Conservation (phyloP, 1,140 invertebrate species). For the Zaprionus kolodkinae region DNA sequence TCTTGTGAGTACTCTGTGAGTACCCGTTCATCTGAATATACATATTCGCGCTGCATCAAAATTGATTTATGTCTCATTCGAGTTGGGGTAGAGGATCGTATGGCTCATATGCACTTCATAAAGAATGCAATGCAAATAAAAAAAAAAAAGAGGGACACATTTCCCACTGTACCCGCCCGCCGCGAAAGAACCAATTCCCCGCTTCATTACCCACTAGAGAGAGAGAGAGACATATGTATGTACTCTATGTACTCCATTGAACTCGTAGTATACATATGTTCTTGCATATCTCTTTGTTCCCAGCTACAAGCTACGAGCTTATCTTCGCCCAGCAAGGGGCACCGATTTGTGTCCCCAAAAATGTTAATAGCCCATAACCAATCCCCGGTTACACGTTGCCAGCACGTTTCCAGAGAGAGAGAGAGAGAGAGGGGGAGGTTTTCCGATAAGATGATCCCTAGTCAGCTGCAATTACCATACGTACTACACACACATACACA, state of each 20-base stretch:
- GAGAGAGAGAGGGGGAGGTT: background rate
- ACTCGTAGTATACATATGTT: background rate
- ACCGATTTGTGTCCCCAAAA: constrained; percentile 69
- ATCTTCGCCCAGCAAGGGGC: constrained; percentile 37
- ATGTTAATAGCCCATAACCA: constrained; percentile 77
- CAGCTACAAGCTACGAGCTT: constrained; percentile 9
- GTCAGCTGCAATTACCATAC: constrained; percentile 38
- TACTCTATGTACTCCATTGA: background rate
- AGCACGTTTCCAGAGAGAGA: constrained; percentile 44
- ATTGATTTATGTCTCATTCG: constrained; percentile 73
- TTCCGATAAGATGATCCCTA: constrained; percentile 42
- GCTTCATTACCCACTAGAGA: constrained; percentile 27
- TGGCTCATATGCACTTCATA: constrained; percentile 36
- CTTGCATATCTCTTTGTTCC: constrained; percentile 6
- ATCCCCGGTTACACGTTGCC: constrained; percentile 52
- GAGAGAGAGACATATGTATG: background rate
- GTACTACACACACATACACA: too few relatives aligned
- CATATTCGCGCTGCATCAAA: constrained; percentile 51
- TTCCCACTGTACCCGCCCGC: background rate
- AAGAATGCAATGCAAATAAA: constrained; percentile 35
- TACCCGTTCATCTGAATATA: constrained; percentile 30
- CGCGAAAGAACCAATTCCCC: constrained; percentile 3
- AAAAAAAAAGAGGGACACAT: constrained; percentile 6
- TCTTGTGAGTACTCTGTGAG: background rate
- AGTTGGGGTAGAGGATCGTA: constrained; percentile 15